phyloP scores from a whole-genome alignment of 2,113 vertebrate species.

The Aix galericulata region DNA sequence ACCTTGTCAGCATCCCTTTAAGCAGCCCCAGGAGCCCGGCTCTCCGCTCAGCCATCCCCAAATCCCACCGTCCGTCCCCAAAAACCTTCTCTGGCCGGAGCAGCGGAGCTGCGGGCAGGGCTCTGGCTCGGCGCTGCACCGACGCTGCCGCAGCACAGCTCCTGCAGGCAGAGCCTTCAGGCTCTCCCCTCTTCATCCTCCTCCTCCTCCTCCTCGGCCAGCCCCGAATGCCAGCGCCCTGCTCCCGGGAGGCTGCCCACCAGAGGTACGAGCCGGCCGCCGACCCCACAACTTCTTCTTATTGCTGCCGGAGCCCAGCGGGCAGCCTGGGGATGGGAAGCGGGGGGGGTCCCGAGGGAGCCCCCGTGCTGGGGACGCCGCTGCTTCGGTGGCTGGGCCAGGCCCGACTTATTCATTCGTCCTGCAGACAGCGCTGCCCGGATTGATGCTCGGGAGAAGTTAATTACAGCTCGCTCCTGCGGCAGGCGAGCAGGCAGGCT shows the following conservation, averaged over 20 bases:
- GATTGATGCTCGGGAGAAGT: constrained; percentile 45
- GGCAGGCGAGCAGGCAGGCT: neutral
- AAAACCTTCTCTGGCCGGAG: neutral
- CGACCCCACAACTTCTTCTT: neutral
- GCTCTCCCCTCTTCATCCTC: neutral
- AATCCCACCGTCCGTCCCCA: neutral
- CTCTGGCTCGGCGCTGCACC: neutral
- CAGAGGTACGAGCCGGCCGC: neutral
- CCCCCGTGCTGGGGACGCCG: neutral
- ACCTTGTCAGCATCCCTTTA: constrained; percentile 48
- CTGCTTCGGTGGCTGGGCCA: neutral
- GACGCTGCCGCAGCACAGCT: neutral
- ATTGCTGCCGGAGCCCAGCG: neutral
- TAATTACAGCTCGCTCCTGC: constrained; percentile 49
- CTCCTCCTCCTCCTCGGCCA: neutral
- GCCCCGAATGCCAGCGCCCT: neutral
- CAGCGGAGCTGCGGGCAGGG: neutral
- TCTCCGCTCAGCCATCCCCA: neutral
- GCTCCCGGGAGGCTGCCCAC: neutral
- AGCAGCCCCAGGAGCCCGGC: constrained; percentile 1
- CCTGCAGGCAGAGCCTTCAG: neutral
- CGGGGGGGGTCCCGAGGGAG: accelerated
- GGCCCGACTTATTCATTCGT: neutral
- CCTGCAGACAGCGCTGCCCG: neutral
- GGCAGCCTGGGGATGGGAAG: neutral